Percentiles rank a stretch among this genome's conserved stretches.
Conservation (phyloP, 2,888 invertebrate genomes). For the Dione juno region DNA sequence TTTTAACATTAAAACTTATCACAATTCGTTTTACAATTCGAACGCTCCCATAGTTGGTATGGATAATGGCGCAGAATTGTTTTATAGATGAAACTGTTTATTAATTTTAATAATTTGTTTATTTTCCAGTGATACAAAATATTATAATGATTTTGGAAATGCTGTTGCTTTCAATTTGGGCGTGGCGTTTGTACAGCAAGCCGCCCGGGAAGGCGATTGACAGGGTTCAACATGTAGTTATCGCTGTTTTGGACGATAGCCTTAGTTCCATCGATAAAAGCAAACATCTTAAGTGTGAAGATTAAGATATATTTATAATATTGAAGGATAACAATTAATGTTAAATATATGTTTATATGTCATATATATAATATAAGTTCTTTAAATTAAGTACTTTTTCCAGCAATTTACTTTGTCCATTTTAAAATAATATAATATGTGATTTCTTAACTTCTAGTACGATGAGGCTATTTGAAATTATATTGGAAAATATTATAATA, state of each 20-base stretch:
- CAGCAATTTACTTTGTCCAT: too few relatives aligned
- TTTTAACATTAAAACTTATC: too few relatives aligned
- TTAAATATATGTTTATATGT: not conserved
- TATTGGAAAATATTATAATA: too few relatives aligned
- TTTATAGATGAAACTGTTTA: too few relatives aligned
- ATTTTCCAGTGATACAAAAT: slow-evolving; percentile 86
- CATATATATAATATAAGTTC: too few relatives aligned
- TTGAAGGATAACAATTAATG: slow-evolving; percentile 5
- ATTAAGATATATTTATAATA: slow-evolving; percentile 10
- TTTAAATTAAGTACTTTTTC: too few relatives aligned
- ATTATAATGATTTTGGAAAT: slow-evolving; percentile 87
- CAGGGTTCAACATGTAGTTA: slow-evolving; percentile 61
- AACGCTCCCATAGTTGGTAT: too few relatives aligned
- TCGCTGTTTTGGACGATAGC: slow-evolving; percentile 68
- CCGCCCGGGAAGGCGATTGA: slow-evolving; percentile 62
- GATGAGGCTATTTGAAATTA: too few relatives aligned
- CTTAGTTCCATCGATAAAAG: slow-evolving; percentile 45
- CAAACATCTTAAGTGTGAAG: slow-evolving; percentile 34
- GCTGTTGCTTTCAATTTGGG: slow-evolving; percentile 85
- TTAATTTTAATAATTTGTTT: slow-evolving; percentile 3
- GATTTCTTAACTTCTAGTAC: too few relatives aligned
- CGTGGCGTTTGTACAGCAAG: slow-evolving; percentile 84
- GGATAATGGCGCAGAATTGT: too few relatives aligned
- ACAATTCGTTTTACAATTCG: too few relatives aligned
- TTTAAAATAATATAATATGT: not conserved